Evolutionary conservation across 2,113 vertebrate species (phyloP).

Genomic region (pig (Sus scrofa)): T2T-Sscrofa CM000814.6:115095001-115095500

Average conservation of each 20-base stretch:
- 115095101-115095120: neutral
- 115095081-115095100: neutral
- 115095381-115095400: neutral
- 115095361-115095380: neutral
- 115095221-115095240: neutral
- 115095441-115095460: neutral
- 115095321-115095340: neutral
- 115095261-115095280: too few species aligned
- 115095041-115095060: conserved; percentile 20
- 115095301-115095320: neutral
- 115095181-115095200: neutral
- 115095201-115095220: conserved; percentile 23
- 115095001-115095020: neutral
- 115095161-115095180: neutral
- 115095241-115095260: neutral
- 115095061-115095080: neutral
- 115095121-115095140: neutral
- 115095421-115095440: neutral
- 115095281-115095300: neutral
- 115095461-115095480: neutral
- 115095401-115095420: neutral
- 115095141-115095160: neutral
- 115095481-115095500: neutral
- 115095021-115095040: neutral
- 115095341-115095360: neutral